These are phyloP conservation scores for Chionomys nivalis DNA, from an alignment of 2,113 vertebrate genomes.

Conservation along the genomic window DNA sequence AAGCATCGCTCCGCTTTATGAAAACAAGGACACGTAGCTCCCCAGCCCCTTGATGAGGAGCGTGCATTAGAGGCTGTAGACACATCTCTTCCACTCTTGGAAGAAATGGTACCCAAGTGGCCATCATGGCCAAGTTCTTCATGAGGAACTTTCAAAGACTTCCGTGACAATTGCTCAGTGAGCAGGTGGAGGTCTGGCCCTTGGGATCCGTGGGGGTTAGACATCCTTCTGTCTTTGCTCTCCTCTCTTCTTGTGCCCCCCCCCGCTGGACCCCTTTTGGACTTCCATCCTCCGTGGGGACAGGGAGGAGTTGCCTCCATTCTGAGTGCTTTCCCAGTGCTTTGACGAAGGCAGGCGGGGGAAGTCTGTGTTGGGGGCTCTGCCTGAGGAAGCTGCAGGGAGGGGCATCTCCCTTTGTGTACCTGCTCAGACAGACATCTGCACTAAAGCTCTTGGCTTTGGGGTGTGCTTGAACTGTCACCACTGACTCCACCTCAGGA, in stretches of 20 bases:
- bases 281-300: rapidly evolving
- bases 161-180: neutral
- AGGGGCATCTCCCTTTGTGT: rapidly evolving
- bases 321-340: neutral
- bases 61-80: neutral
- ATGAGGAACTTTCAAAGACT: neutral
- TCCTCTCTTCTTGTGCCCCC: neutral
- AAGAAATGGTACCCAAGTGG: neutral
- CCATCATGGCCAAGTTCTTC: neutral
- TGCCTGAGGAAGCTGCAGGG: neutral
- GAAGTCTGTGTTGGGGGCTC: neutral
- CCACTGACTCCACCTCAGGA: neutral
- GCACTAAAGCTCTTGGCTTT: neutral
- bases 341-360: no score
- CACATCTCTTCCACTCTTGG: neutral
- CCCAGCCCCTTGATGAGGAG: neutral
- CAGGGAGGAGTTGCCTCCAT: neutral
- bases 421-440: neutral
- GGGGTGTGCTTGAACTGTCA: neutral
- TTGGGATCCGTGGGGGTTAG: neutral
- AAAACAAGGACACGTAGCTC: constrained; percentile 35
- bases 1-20: constrained; percentile 39
- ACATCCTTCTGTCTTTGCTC: neutral
- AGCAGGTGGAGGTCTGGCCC: neutral
- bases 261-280: rapidly evolving